A percentile compares a stretch with the other conserved stretches of the same genome.
Conservation (phyloP, 2,888 invertebrate species). For the Cephus runcator region DNA sequence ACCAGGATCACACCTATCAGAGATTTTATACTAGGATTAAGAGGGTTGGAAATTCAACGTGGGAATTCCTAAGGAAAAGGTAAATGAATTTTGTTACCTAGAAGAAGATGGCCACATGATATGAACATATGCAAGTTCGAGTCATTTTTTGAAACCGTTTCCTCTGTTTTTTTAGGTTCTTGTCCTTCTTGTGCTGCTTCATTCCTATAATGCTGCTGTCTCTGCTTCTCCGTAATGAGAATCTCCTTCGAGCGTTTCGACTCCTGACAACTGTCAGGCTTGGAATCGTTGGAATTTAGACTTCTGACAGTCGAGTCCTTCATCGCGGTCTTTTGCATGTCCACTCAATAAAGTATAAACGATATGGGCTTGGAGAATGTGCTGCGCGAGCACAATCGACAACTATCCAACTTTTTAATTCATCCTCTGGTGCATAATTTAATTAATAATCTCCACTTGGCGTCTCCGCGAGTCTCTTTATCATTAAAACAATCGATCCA, state of each 20-base stretch:
- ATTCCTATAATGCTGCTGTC: conserved; percentile 16
- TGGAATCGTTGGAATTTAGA: conserved; percentile 47
- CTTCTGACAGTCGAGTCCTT: conserved; percentile 61
- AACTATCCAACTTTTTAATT: too few relatives aligned
- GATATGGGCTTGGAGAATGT: too few relatives aligned
- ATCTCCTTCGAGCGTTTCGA: conserved; percentile 61
- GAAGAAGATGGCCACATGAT: conserved; percentile 58
- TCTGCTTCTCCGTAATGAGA: conserved; percentile 50
- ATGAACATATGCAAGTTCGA: conserved; percentile 57
- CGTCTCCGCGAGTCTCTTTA: too few relatives aligned
- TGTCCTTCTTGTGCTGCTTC: conserved; percentile 14
- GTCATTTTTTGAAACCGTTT: conserved; percentile 42
- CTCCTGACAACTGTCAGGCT: conserved; percentile 56
- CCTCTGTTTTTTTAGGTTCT: conserved; percentile 20
- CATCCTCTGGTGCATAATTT: too few relatives aligned
- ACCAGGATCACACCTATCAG: conserved; percentile 70
- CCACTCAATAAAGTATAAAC: not conserved
- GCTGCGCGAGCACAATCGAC: too few relatives aligned
- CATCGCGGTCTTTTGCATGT: conserved; percentile 41
- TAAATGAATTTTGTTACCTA: conserved; percentile 38
- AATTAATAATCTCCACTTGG: too few relatives aligned
- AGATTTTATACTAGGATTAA: not conserved
- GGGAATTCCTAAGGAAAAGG: not conserved
- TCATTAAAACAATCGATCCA: too few relatives aligned
- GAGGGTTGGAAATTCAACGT: not conserved